Conservation (phyloP, 2,113 vertebrate species). For the Amblyornis subalaris region DNA sequence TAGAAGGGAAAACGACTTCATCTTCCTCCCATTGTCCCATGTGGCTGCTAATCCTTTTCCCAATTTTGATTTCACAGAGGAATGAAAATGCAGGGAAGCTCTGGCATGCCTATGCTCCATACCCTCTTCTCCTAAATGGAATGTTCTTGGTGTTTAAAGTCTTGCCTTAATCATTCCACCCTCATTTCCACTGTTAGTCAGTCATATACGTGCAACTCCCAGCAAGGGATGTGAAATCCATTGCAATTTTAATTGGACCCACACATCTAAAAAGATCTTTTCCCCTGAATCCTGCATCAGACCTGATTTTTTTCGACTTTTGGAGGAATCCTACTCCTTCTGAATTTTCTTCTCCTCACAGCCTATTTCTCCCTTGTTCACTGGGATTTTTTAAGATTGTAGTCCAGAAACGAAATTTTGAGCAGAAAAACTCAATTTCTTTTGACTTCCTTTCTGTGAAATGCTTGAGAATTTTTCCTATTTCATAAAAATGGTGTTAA, state of each 20-base stretch:
- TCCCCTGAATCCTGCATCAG: not conserved
- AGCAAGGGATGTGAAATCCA: not conserved
- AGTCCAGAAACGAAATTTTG: not conserved
- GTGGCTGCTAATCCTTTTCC: not conserved
- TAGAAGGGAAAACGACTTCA: not conserved
- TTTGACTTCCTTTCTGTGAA: not conserved
- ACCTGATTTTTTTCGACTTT: not conserved
- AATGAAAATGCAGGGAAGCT: not conserved
- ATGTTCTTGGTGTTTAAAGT: not conserved
- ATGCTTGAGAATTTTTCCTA: not conserved
- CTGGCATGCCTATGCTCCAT: not conserved
- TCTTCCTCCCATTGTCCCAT: not conserved
- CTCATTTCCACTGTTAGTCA: not conserved
- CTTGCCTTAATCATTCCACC: not conserved
- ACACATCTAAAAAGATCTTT: not conserved
- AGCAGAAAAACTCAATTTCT: not conserved
- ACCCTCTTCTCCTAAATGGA: not conserved
- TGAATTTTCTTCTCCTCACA: not conserved
- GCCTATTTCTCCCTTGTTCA: not conserved
- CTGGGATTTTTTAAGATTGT: not conserved
- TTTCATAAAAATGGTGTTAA: not conserved
- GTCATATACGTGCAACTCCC: not conserved
- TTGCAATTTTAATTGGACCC: not conserved
- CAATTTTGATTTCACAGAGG: not conserved
- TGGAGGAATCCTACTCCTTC: not conserved